Conservation (phyloP, 2,888 invertebrate species). For the Campaea margaritaria region DNA sequence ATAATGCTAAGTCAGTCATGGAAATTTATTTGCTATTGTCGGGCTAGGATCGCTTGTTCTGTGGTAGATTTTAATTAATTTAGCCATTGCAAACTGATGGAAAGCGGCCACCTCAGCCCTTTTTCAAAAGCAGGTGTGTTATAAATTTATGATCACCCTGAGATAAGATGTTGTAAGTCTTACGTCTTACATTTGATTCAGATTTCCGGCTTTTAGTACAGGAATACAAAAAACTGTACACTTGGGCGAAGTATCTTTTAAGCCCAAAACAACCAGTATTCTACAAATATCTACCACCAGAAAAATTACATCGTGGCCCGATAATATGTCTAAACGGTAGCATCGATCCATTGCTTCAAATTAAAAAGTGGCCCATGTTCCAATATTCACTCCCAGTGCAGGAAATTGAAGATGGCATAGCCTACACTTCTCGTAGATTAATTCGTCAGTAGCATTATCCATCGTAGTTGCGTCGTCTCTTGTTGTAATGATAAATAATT, state of each 20-base stretch:
- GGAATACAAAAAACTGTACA: no score
- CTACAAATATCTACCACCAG: slow-evolving; percentile 55
- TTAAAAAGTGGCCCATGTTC: slow-evolving; percentile 60
- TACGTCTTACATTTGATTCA: no score
- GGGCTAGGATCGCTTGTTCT: slow-evolving; percentile 55
- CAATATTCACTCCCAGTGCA: slow-evolving; percentile 70
- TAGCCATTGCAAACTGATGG: slow-evolving; percentile 12
- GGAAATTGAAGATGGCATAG: background rate
- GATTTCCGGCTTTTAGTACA: no score
- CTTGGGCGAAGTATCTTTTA: no score
- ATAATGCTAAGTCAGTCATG: slow-evolving; percentile 85
- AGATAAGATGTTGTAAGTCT: background rate
- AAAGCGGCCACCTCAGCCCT: slow-evolving; percentile 13
- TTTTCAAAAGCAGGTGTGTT: background rate
- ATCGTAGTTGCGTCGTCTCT: background rate
- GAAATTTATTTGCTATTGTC: slow-evolving; percentile 74
- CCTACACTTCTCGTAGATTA: background rate
- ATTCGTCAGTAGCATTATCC: no score
- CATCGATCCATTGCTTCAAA: slow-evolving; percentile 72
- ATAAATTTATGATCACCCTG: background rate
- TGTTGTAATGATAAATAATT: background rate
- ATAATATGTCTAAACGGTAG: slow-evolving; percentile 64
- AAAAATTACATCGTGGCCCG: slow-evolving; percentile 64
- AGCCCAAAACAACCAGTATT: slow-evolving; percentile 2
- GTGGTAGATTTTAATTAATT: slow-evolving; percentile 47